Percentiles rank a stretch among this genome's conserved stretches.
Conservation (phyloP, 2,797 vertebrate species). For the Ctenopoma kingsleyae region DNA sequence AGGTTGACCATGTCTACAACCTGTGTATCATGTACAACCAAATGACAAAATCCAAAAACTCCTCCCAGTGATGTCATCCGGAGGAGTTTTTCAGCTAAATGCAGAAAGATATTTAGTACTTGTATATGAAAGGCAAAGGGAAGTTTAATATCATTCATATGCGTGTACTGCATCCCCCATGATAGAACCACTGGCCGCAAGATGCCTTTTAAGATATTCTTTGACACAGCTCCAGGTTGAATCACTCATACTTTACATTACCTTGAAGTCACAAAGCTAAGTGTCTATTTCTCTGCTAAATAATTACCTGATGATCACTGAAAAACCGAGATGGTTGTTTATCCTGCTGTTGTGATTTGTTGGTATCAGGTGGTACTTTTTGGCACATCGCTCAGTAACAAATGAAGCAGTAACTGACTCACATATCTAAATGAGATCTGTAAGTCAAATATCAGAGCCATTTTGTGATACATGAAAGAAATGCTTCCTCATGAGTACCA, state of each 20-base stretch:
- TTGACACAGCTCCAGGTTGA: background rate
- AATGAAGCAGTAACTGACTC: background rate
- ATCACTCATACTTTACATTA: background rate
- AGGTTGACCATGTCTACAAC: no score
- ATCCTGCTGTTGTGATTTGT: background rate
- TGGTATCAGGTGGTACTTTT: slow-evolving; percentile 13
- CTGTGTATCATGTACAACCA: no score
- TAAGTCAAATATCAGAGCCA: background rate
- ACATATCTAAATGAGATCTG: background rate
- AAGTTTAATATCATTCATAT: background rate
- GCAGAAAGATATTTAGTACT: background rate
- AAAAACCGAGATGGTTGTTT: background rate
- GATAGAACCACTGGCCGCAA: no score
- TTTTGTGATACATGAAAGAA: background rate
- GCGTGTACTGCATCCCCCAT: no score
- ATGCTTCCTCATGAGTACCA: background rate
- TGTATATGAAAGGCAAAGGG: background rate
- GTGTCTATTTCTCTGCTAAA: slow-evolving; percentile 1
- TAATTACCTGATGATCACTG: background rate
- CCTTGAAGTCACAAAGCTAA: background rate
- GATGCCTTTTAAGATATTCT: background rate
- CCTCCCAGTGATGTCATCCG: no score
- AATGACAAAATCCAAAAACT: no score
- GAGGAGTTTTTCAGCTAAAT: no score
- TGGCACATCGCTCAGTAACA: background rate